Evolutionary conservation across 1,140 invertebrate species (phyloP).

Genomic region (roundworm (Caenorhabditis elegans)): WBcel235 BX284602.5:5805501-5806000

Average conservation of each 20-base stretch:
- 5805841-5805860: not conserved
- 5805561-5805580: not conserved
- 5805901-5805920: no score
- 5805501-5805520: not conserved
- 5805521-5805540: not conserved
- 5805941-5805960: not conserved
- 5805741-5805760: not conserved
- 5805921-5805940: not conserved
- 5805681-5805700: not conserved
- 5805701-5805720: not conserved
- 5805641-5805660: not conserved
- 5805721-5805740: not conserved
- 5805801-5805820: not conserved
- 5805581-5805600: not conserved
- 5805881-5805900: not conserved
- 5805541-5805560: slow-evolving; percentile 19
- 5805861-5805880: slow-evolving; percentile 29
- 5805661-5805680: not conserved
- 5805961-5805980: not conserved
- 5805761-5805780: not conserved
- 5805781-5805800: slow-evolving; percentile 11
- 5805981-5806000: slow-evolving; percentile 5
- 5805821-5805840: not conserved
- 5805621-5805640: not conserved
- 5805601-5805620: slow-evolving; percentile 9